A percentile compares a stretch with the other conserved stretches of the same genome.
phyloP scores from a whole-genome alignment of 2,888 invertebrate genomes.

The Entomobrya proxima region DNA sequence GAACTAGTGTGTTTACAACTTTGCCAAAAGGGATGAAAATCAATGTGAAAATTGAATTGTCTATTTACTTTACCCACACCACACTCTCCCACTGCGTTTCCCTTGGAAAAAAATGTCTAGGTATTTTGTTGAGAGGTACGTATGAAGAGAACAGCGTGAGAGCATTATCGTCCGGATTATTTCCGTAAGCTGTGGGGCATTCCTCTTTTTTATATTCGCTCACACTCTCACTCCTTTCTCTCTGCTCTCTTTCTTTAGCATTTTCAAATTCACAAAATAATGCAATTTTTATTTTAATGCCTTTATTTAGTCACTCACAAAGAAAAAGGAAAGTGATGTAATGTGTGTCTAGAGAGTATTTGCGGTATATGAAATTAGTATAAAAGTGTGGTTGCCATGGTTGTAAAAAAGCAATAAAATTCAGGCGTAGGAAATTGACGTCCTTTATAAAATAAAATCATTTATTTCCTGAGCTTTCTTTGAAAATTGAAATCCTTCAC shows the following conservation, averaged over 20 bases:
- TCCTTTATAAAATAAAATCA: constrained; percentile 10
- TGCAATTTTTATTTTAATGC: constrained; percentile 13
- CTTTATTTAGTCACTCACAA: constrained; percentile 1
- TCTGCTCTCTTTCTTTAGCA: neutral
- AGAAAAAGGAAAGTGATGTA: neutral
- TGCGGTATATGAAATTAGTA: neutral
- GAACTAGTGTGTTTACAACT: constrained; percentile 19
- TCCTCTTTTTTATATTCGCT: no score
- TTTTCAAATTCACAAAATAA: neutral
- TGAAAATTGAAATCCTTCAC: no score
- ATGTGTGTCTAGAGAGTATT: neutral
- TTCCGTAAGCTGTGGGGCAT: neutral
- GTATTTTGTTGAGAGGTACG: neutral
- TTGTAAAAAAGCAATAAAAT: constrained; percentile 24
- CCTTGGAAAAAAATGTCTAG: neutral
- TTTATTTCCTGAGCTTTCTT: constrained; percentile 13
- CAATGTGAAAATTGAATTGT: constrained; percentile 26
- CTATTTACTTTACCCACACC: neutral
- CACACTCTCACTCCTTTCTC: neutral
- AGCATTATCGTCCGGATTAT: constrained; percentile 18
- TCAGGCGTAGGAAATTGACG: constrained; percentile 10
- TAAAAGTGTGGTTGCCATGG: neutral
- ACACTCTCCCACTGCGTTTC: neutral
- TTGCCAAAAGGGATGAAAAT: constrained; percentile 31
- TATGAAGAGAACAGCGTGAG: neutral